Percentiles rank a stretch among this genome's conserved stretches.
Conservation (phyloP, 2,113 vertebrate species). For the Psettodes erumei region DNA sequence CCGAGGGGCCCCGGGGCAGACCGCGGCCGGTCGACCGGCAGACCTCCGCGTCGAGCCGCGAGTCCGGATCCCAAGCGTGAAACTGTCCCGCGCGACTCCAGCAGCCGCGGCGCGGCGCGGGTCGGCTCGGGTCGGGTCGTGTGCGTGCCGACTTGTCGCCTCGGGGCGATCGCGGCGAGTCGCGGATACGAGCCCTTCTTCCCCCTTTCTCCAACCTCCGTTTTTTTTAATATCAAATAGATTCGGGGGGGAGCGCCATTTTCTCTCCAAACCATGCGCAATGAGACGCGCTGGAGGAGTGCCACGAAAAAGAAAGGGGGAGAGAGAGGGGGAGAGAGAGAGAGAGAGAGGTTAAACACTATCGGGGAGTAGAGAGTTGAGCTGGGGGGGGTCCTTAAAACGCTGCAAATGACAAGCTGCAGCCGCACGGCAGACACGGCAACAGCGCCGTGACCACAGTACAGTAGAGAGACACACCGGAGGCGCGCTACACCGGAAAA, state of each 20-base stretch:
- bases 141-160: slow-evolving; percentile 13
- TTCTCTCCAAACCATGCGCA: slow-evolving; percentile 85
- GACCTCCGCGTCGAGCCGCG: slow-evolving; percentile 33
- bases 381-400: slow-evolving; percentile 53
- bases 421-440: slow-evolving; percentile 38
- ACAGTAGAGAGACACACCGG: slow-evolving; percentile 38
- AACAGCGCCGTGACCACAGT: slow-evolving; percentile 35
- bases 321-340: slow-evolving; percentile 11
- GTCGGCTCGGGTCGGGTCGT: no score
- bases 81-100: no score
- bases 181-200: slow-evolving; percentile 33
- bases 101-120: no score
- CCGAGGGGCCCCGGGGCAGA: slow-evolving; percentile 36
- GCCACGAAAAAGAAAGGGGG: slow-evolving; percentile 58
- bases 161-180: slow-evolving; percentile 22
- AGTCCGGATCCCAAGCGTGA: slow-evolving; percentile 13
- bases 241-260: slow-evolving; percentile 87
- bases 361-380: slow-evolving; percentile 52
- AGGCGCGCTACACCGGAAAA: slow-evolving; percentile 48
- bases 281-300: slow-evolving; percentile 78
- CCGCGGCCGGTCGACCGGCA: slow-evolving; percentile 35
- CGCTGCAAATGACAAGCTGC: slow-evolving; percentile 69
- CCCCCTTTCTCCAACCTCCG: slow-evolving; percentile 59
- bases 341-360: slow-evolving; percentile 45
- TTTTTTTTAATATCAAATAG: slow-evolving; percentile 84